A percentile compares a stretch with the other conserved stretches of the same genome.
Conservation (phyloP, 2,797 vertebrate genomes). For the Steatocranus sp. region DNA sequence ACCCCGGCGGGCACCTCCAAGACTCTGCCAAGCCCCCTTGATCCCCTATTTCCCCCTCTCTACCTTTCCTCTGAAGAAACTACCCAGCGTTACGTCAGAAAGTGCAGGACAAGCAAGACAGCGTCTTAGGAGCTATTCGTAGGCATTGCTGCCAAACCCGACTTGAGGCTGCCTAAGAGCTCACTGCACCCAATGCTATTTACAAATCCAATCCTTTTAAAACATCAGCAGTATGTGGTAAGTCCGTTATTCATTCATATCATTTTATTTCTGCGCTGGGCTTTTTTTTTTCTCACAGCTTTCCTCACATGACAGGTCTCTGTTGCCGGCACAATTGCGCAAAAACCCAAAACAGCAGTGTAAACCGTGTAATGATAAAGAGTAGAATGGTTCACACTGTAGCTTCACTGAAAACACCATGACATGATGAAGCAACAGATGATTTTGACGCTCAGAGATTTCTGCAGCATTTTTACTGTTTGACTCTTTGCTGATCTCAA, state of each 20-base stretch:
- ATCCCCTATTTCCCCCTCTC: conserved; percentile 57
- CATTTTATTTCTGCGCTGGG: conserved; percentile 31
- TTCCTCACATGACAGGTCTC: conserved; percentile 71
- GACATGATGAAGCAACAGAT: conserved; percentile 67
- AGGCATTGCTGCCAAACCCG: conserved; percentile 73
- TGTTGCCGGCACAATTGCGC: conserved; percentile 66
- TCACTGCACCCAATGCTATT: conserved; percentile 68
- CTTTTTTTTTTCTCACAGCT: conserved; percentile 46
- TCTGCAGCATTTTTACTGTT: conserved; percentile 57
- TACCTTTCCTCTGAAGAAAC: conserved; percentile 70
- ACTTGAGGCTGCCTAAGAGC: conserved; percentile 66
- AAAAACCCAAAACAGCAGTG: conserved; percentile 41
- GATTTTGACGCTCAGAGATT: conserved; percentile 54
- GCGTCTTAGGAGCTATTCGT: conserved; percentile 73
- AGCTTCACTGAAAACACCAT: conserved; percentile 47
- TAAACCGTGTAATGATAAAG: conserved; percentile 36
- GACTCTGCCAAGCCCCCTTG: conserved; percentile 41
- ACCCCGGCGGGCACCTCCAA: conserved; percentile 51
- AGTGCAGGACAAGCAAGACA: conserved; percentile 77
- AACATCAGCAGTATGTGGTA: conserved; percentile 70
- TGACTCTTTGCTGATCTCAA: conserved; percentile 62
- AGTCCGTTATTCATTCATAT: conserved; percentile 63
- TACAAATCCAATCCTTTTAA: conserved; percentile 58
- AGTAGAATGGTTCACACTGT: conserved; percentile 39
- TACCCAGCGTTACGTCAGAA: conserved; percentile 78